Conservation (phyloP, 2,888 invertebrate genomes). For the Trilocha varians region DNA sequence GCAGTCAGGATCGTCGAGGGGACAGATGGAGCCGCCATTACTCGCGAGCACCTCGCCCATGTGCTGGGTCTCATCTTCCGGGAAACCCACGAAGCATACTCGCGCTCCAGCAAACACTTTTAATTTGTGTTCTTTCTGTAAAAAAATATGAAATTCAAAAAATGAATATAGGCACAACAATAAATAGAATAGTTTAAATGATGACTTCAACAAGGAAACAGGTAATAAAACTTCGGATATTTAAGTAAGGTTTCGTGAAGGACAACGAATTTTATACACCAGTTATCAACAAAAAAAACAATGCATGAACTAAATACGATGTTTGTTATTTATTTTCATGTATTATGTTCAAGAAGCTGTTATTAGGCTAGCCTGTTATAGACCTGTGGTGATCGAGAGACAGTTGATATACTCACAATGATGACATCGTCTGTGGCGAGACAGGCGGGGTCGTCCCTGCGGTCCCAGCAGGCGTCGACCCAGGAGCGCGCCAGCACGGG, state of each 20-base stretch:
- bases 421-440: constrained; percentile 80
- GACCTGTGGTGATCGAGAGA: neutral
- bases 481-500: constrained; percentile 91
- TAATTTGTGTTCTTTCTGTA: constrained; percentile 80
- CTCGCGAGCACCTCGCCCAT: constrained; percentile 91
- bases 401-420: constrained; percentile 62
- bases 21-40: constrained; percentile 87
- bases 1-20: constrained; percentile 86
- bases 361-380: neutral
- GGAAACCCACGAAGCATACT: constrained; percentile 92
- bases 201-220: constrained; percentile 3
- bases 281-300: no score
- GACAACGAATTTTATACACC: neutral
- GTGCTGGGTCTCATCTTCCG: constrained; percentile 90
- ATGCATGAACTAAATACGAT: no score
- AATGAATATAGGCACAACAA: no score
- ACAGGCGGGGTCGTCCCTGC: constrained; percentile 79
- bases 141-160: constrained; percentile 12
- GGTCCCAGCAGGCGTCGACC: constrained; percentile 91
- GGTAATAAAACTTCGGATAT: neutral
- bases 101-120: constrained; percentile 91
- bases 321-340: no score
- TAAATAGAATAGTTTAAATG: neutral
- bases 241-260: neutral
- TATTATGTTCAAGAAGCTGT: no score